phyloP scores from a whole-genome alignment of 2,113 vertebrate genomes.

The Anguilla rostrata region DNA sequence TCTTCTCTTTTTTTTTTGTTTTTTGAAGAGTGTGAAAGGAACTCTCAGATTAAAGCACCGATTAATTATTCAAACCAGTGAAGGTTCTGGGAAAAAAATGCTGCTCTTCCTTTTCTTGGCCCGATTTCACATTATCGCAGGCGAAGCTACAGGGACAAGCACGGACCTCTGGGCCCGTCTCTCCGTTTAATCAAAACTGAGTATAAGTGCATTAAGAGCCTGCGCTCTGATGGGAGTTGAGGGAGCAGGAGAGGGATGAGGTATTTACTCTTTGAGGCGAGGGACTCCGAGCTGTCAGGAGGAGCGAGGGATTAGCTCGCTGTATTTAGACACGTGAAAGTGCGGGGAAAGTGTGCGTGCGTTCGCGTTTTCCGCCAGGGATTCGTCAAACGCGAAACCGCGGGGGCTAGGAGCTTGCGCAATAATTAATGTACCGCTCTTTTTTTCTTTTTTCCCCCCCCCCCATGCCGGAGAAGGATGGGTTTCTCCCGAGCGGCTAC shows the following conservation, averaged over 20 bases:
- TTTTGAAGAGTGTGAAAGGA: too few species aligned
- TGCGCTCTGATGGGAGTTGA: not conserved
- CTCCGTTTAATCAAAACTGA: conserved; percentile 23
- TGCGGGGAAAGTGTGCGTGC: not conserved
- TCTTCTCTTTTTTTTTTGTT: too few species aligned
- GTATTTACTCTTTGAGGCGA: conserved; percentile 8
- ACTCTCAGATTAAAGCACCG: too few species aligned
- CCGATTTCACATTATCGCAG: not conserved
- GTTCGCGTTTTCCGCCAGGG: not conserved
- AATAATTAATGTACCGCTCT: not conserved
- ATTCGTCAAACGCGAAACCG: not conserved
- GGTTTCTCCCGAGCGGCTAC: conserved; percentile 33
- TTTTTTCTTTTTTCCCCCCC: conserved; percentile 17
- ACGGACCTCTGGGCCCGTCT: not conserved
- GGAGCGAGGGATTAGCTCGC: not conserved
- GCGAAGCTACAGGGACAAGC: conserved; percentile 30
- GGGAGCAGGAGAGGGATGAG: not conserved
- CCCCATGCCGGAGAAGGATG: conserved; percentile 15
- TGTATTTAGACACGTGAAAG: conserved; percentile 6
- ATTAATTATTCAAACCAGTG: too few species aligned
- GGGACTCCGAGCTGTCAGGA: not conserved
- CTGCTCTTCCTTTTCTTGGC: too few species aligned
- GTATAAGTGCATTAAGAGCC: not conserved
- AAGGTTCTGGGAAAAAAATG: too few species aligned
- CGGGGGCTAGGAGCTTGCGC: not conserved